Conservation (phyloP, 2,888 invertebrate species). For the Bruchidius siliquastri region DNA sequence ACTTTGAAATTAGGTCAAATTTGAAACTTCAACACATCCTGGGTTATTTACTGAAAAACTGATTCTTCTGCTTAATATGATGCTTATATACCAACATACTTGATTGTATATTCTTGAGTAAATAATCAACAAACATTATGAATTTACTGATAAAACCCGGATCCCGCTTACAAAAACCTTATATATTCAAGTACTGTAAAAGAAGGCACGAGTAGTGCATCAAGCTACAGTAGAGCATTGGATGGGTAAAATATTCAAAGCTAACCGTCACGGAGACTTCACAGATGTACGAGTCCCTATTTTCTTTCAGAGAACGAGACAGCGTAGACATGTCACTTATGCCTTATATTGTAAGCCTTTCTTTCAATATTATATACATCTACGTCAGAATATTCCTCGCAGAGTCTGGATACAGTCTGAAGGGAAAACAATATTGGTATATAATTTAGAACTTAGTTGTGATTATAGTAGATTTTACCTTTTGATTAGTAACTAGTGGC, state of each 20-base stretch:
- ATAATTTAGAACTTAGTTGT: too few relatives aligned
- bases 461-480: too few relatives aligned
- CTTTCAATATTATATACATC: constrained; percentile 37
- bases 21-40: too few relatives aligned
- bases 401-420: background rate
- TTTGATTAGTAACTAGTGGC: too few relatives aligned
- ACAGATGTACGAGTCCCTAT: background rate
- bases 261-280: background rate
- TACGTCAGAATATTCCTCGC: constrained; percentile 12
- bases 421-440: background rate
- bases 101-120: too few relatives aligned
- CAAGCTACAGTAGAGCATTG: background rate
- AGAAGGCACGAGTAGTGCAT: background rate
- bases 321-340: constrained; percentile 23
- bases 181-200: background rate
- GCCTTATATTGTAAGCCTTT: constrained; percentile 23
- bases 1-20: too few relatives aligned
- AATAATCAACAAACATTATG: too few relatives aligned
- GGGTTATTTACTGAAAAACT: too few relatives aligned
- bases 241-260: background rate
- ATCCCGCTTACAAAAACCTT: too few relatives aligned
- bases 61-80: too few relatives aligned
- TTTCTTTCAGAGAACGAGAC: background rate
- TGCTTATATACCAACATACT: too few relatives aligned
- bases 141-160: too few relatives aligned